Base-by-base conservation (phyloP, 1,140 invertebrate species). In the Cyclina sinensis region DNA sequence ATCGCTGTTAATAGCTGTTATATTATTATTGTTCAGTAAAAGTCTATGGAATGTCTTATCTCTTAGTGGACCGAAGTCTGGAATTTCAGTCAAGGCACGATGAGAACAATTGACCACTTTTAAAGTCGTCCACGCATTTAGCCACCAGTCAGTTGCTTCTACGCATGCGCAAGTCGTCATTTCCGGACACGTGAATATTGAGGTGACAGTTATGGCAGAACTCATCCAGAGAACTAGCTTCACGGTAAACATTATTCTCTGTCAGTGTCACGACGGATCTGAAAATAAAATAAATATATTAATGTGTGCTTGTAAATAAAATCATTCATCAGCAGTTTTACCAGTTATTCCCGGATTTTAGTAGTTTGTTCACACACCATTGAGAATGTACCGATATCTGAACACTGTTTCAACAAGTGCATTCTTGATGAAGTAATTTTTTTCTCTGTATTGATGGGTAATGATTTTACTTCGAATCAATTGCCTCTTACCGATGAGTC, bases 101-200 rank as follows among this genome's bases (percentile, higher is more conserved):
- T 59, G 9, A 32, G 86, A 88, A 82, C 86, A 88, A 57, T 88
- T 88, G 1, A 88, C 86, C 1, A 87, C 21, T 68, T 76, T 87
- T 11, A 83, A 12, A 57, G 74, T 35, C 27, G 46, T 57, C 78
- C 68, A 82, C 48, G 30, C 48, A 54, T 59, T 32, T 21, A 62
- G 39, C 62, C 43, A 74, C 86, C 86, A 88, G 14, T 46, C 51
- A 11, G 51, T 32, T 57, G 27, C 68, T 65, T 54, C 51, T 2
- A 30, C 51, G 35, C 86, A 88, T 76, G 79, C 79, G 54, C 86
- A 88, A 0, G 24, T 32, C 27, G 78, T 39, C 78, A 88, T 73
- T 39, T 88, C 86, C 79, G 79, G 79, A 39, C 86, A 88, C 30
- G 39, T 32, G 79, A 88, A 83, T 43, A 35, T n/a, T 35, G 46